Evolutionary conservation across 2,113 vertebrate genomes (phyloP).

Genomic region (Callocephalon fimbriatum): DNA sequence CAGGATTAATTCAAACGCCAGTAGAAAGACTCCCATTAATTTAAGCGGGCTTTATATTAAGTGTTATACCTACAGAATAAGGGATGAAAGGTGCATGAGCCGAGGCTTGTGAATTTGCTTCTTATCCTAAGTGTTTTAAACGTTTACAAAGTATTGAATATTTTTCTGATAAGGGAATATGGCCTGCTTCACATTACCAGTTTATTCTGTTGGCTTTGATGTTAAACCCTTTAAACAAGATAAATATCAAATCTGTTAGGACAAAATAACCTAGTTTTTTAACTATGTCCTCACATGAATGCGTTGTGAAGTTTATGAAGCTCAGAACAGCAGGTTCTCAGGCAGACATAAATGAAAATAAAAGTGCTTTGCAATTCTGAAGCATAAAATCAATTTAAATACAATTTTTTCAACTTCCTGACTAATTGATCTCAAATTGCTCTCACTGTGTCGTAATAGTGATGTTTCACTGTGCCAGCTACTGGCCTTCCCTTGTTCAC

Average conservation of each 20-base stretch:
- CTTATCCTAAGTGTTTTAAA: background rate
- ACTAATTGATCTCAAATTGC: background rate
- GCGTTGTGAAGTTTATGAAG: background rate
- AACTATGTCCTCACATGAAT: background rate
- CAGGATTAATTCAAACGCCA: background rate
- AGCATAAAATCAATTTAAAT: background rate
- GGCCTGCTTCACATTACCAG: background rate
- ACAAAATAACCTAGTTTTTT: background rate
- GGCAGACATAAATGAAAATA: background rate
- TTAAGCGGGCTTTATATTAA: background rate
- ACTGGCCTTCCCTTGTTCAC: background rate
- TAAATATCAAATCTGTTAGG: background rate
- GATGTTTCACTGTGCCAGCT: background rate
- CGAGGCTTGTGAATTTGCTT: background rate
- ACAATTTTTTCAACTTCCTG: background rate
- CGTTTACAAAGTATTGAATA: background rate
- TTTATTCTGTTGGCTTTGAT: background rate
- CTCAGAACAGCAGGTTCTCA: background rate
- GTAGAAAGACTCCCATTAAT: background rate
- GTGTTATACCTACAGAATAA: background rate
- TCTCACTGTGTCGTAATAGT: background rate
- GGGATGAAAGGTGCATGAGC: background rate
- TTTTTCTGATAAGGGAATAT: background rate
- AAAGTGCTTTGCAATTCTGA: background rate
- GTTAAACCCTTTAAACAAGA: constrained; percentile 18